These are phyloP conservation scores for Drosophila saltans DNA, from an alignment of 1,140 invertebrate genomes.

Conservation along the genomic window DNA sequence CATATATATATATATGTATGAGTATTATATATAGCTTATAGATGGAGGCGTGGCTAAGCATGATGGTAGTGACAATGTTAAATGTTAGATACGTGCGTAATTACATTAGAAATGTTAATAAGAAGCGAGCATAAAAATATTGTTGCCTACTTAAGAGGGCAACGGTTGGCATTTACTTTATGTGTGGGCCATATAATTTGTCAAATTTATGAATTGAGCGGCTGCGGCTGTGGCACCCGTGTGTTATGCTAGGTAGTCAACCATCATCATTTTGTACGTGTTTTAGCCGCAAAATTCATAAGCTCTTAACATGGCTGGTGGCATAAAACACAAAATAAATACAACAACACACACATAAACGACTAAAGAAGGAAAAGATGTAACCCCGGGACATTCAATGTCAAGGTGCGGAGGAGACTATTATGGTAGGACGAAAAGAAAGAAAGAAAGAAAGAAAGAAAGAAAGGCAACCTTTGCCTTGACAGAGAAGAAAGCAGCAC, in stretches of 20 bases:
- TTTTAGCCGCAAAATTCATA: slow-evolving; percentile 58
- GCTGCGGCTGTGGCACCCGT: slow-evolving; percentile 38
- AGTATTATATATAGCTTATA: neutral
- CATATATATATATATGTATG: neutral
- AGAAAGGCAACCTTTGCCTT: slow-evolving; percentile 44
- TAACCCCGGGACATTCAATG: slow-evolving; percentile 67
- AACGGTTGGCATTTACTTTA: slow-evolving; percentile 59
- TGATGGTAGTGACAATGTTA: slow-evolving; percentile 42
- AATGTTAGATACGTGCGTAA: slow-evolving; percentile 77
- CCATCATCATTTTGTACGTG: slow-evolving; percentile 61
- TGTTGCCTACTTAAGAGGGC: slow-evolving; percentile 52
- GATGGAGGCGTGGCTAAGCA: slow-evolving; percentile 28
- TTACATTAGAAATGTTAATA: slow-evolving; percentile 79
- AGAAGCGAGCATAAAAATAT: slow-evolving; percentile 63
- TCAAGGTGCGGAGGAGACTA: slow-evolving; percentile 54
- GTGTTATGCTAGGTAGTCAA: slow-evolving; percentile 27
- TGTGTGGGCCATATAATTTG: slow-evolving; percentile 61
- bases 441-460: slow-evolving; percentile 38
- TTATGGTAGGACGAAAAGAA: slow-evolving; percentile 36
- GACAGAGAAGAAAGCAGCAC: slow-evolving; percentile 32
- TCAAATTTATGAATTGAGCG: slow-evolving; percentile 60
- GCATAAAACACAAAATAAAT: slow-evolving; percentile 14
- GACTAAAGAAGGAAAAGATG: slow-evolving; percentile 1
- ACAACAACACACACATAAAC: slow-evolving; percentile 32
- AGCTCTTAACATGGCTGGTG: slow-evolving; percentile 59